phyloP scores from a whole-genome alignment of 2,797 vertebrate genomes.

The Craterocephalus amniculus region DNA sequence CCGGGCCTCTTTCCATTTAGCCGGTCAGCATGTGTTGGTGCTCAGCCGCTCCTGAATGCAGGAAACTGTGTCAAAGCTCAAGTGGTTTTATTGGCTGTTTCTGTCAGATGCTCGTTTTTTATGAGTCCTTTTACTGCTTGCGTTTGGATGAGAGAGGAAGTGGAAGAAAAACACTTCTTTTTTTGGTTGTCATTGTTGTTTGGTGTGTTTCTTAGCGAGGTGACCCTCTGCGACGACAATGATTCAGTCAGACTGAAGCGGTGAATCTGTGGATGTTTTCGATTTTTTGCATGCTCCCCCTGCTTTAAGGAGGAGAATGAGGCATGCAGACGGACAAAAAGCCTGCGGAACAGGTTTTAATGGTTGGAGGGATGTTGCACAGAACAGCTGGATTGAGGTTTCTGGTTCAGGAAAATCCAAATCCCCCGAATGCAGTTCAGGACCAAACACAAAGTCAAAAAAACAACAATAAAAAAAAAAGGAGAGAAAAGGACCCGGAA shows the following conservation, averaged over 20 bases:
- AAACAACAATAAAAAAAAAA: too few species aligned
- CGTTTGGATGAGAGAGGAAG: slow-evolving; percentile 59
- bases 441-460: slow-evolving; percentile 34
- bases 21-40: slow-evolving; percentile 60
- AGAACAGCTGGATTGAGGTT: slow-evolving; percentile 23
- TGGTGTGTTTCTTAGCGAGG: not conserved
- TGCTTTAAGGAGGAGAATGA: not conserved
- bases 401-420: slow-evolving; percentile 17
- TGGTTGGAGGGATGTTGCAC: not conserved
- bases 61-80: slow-evolving; percentile 75
- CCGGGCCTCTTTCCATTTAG: slow-evolving; percentile 52
- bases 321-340: not conserved
- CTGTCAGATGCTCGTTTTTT: slow-evolving; percentile 64
- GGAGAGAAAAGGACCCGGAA: slow-evolving; percentile 29
- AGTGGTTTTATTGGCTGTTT: slow-evolving; percentile 73
- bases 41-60: slow-evolving; percentile 54
- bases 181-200: slow-evolving; percentile 6
- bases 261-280: not conserved
- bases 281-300: not conserved
- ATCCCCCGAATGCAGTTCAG: slow-evolving; percentile 27
- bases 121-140: slow-evolving; percentile 59
- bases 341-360: not conserved
- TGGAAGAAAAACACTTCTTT: slow-evolving; percentile 26
- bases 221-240: not conserved
- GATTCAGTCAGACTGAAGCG: not conserved